phyloP scores from a whole-genome alignment of 2,888 invertebrate species.

The Stenurella melanura region DNA sequence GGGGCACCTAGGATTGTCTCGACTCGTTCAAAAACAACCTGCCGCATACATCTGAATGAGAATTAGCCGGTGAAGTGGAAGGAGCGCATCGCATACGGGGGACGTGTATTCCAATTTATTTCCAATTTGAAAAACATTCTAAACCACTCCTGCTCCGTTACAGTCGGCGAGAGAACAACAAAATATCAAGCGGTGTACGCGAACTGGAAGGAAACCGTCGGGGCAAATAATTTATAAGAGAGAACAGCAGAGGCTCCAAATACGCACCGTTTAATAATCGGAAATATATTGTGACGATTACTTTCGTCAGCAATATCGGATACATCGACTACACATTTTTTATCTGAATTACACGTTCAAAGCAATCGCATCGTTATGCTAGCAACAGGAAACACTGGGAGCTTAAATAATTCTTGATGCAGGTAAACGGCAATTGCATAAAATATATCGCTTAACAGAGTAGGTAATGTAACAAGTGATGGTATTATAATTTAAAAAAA shows the following conservation, averaged over 20 bases:
- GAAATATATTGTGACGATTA: slow-evolving; percentile 3
- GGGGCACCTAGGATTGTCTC: background rate
- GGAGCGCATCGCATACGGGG: background rate
- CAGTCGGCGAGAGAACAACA: slow-evolving; percentile 7
- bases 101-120: slow-evolving; percentile 7
- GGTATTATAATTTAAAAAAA: no score
- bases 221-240: background rate
- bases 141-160: background rate
- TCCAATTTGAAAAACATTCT: slow-evolving; percentile 7
- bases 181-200: slow-evolving; percentile 1
- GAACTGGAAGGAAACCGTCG: background rate
- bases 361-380: background rate
- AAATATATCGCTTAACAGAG: background rate
- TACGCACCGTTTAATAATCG: slow-evolving; percentile 7
- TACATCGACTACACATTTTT: background rate
- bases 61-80: background rate
- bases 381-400: background rate
- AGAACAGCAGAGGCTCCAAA: slow-evolving; percentile 7
- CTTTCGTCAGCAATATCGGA: background rate
- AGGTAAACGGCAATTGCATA: background rate
- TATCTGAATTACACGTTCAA: background rate
- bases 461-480: no score
- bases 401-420: background rate
- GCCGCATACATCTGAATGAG: slow-evolving; percentile 3
- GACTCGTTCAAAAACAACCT: slow-evolving; percentile 3